Percentiles rank a stretch among this genome's conserved stretches.
Conservation (phyloP, 2,113 vertebrate genomes). For the Sebastes fasciatus region DNA sequence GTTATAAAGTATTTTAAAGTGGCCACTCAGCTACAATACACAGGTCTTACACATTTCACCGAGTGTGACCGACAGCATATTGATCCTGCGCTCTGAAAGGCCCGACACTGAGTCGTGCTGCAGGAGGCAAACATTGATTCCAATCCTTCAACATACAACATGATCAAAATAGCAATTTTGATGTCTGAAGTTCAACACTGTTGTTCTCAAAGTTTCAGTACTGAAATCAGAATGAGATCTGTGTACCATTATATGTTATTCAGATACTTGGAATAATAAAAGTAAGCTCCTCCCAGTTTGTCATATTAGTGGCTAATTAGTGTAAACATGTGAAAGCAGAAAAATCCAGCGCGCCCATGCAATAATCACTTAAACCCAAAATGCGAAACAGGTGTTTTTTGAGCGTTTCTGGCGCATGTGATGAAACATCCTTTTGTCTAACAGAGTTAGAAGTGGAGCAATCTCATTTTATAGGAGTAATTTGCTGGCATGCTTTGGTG, state of each 20-base stretch:
- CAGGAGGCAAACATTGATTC: slow-evolving; percentile 9
- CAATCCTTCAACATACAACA: not conserved
- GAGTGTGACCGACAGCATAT: slow-evolving; percentile 1
- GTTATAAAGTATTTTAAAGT: not conserved
- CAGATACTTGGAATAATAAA: not conserved
- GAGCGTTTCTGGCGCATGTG: slow-evolving; percentile 22
- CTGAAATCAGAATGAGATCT: not conserved
- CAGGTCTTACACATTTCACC: not conserved
- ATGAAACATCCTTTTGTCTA: slow-evolving; percentile 40
- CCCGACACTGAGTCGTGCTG: not conserved
- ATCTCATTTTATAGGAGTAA: slow-evolving; percentile 27
- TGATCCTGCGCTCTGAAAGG: slow-evolving; percentile 14
- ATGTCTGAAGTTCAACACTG: not conserved
- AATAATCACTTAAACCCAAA: slow-evolving; percentile 30
- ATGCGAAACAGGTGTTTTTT: slow-evolving; percentile 59
- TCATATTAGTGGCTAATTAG: slow-evolving; percentile 17
- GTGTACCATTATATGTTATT: not conserved
- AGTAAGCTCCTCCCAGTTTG: slow-evolving; percentile 1
- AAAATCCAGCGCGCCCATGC: slow-evolving; percentile 23
- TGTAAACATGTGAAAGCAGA: slow-evolving; percentile 22
- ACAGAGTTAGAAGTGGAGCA: slow-evolving; percentile 30
- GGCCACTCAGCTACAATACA: not conserved
- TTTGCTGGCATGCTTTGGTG: slow-evolving; percentile 34
- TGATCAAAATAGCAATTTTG: not conserved
- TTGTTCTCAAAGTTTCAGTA: not conserved